Conservation (phyloP, 2,888 invertebrate species). For the Eristalinus aeneus region DNA sequence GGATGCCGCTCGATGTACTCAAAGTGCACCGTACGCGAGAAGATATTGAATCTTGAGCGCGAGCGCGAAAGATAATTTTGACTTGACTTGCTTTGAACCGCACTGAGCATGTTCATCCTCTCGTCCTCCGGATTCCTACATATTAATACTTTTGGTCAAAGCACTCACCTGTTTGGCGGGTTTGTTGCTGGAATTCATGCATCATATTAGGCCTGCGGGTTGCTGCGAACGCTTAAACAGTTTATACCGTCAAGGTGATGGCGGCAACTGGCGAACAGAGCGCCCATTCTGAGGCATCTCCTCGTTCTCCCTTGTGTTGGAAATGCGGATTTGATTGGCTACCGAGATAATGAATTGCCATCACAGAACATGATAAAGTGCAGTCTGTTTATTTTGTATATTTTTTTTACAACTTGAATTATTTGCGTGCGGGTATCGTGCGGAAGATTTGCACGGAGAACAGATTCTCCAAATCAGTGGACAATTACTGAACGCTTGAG, state of each 20-base stretch:
- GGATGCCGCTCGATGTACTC: conserved; percentile 30
- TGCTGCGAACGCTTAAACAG: conserved; percentile 48
- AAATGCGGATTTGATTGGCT: conserved; percentile 70
- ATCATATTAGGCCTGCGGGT: conserved; percentile 63
- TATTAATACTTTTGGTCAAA: conserved; percentile 36
- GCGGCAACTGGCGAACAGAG: conserved; percentile 10
- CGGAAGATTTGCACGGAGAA: conserved; percentile 42
- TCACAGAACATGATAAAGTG: conserved; percentile 49
- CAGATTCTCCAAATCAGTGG: conserved; percentile 62
- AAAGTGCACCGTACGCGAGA: conserved; percentile 23
- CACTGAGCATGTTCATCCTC: conserved; percentile 6
- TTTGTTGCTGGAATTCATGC: conserved; percentile 68
- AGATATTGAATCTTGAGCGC: conserved; percentile 34
- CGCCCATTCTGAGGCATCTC: conserved; percentile 31
- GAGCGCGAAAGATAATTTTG: conserved; percentile 43
- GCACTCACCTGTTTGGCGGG: conserved; percentile 67
- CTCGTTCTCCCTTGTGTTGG: conserved; percentile 64
- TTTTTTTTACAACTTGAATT: not conserved
- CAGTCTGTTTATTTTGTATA: conserved; percentile 2
- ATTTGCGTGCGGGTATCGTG: not conserved
- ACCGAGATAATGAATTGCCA: conserved; percentile 66
- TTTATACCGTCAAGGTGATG: conserved; percentile 15
- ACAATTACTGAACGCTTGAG: conserved; percentile 24
- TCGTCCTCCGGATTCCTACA: conserved; percentile 52
- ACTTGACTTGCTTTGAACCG: conserved; percentile 35